Conservation (phyloP, 2,888 invertebrate species). For the Scotopteryx bipunctaria region DNA sequence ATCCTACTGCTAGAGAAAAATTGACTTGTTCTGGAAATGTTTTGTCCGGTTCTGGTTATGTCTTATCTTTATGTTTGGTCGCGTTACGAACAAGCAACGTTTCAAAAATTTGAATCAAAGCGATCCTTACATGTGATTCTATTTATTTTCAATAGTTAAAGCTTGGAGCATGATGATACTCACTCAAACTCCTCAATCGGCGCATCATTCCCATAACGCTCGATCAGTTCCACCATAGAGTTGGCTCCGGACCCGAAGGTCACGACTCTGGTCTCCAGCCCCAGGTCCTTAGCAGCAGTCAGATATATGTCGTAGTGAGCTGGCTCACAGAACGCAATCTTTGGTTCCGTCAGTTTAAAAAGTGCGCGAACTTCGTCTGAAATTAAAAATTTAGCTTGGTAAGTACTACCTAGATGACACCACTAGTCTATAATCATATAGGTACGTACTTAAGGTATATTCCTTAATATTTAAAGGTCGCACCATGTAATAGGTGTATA, state of each 20-base stretch:
- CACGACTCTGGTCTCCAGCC: slow-evolving; percentile 50
- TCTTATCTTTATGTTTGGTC: too few relatives aligned
- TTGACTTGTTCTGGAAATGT: too few relatives aligned
- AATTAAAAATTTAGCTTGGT: slow-evolving; percentile 36
- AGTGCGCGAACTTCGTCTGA: slow-evolving; percentile 60
- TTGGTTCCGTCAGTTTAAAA: slow-evolving; percentile 56
- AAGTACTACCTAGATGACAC: too few relatives aligned
- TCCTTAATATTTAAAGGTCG: too few relatives aligned
- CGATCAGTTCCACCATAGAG: slow-evolving; percentile 52
- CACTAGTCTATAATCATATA: not conserved
- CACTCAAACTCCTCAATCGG: slow-evolving; percentile 55
- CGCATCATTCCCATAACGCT: slow-evolving; percentile 42
- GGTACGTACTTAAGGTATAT: too few relatives aligned
- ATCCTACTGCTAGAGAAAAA: too few relatives aligned
- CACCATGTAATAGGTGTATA: too few relatives aligned
- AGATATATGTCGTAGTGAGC: slow-evolving; percentile 44
- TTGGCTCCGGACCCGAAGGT: slow-evolving; percentile 56
- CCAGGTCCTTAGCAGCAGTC: slow-evolving; percentile 46
- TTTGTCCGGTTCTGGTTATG: too few relatives aligned
- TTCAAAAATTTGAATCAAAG: too few relatives aligned
- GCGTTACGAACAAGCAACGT: too few relatives aligned
- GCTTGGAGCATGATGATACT: slow-evolving; percentile 32
- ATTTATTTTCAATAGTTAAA: too few relatives aligned
- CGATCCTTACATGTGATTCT: too few relatives aligned
- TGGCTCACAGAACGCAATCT: slow-evolving; percentile 62